These are phyloP conservation scores for Apamea monoglypha DNA, from an alignment of 2,888 invertebrate species.

Conservation along the genomic window DNA sequence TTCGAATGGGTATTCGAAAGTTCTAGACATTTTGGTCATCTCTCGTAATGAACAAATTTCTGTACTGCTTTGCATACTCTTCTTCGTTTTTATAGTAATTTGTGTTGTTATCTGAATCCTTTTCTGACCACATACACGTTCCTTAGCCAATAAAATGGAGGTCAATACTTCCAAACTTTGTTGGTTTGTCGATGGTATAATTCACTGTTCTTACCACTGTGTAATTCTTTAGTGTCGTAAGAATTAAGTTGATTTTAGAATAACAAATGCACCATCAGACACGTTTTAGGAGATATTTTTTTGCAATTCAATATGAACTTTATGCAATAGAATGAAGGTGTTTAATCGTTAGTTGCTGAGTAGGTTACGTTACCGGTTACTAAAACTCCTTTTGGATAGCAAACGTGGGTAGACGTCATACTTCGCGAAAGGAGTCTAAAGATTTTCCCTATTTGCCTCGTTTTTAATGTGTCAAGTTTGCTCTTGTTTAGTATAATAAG, in stretches of 20 bases:
- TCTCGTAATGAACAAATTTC: background rate
- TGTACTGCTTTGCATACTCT: too few relatives aligned
- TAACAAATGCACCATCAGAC: constrained; percentile 20
- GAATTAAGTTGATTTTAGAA: too few relatives aligned
- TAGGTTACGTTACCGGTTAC: background rate
- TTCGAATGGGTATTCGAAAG: constrained; percentile 32
- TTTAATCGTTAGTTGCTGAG: background rate
- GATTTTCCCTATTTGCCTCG: background rate
- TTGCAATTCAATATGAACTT: background rate
- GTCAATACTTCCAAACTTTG: too few relatives aligned
- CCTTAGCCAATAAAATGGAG: too few relatives aligned
- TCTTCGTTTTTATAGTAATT: too few relatives aligned
- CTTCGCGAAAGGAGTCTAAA: background rate
- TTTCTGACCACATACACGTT: too few relatives aligned
- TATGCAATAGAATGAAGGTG: background rate
- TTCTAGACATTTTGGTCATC: constrained; percentile 15
- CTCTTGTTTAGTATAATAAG: background rate
- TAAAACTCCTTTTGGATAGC: background rate
- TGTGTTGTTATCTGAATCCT: too few relatives aligned
- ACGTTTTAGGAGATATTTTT: background rate
- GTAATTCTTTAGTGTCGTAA: too few relatives aligned
- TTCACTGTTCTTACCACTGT: too few relatives aligned
- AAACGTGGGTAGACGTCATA: background rate
- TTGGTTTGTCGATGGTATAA: too few relatives aligned
- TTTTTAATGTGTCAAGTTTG: background rate